Base-by-base conservation (phyloP, 2,113 vertebrate species). In the Synodontis membranacea region DNA sequence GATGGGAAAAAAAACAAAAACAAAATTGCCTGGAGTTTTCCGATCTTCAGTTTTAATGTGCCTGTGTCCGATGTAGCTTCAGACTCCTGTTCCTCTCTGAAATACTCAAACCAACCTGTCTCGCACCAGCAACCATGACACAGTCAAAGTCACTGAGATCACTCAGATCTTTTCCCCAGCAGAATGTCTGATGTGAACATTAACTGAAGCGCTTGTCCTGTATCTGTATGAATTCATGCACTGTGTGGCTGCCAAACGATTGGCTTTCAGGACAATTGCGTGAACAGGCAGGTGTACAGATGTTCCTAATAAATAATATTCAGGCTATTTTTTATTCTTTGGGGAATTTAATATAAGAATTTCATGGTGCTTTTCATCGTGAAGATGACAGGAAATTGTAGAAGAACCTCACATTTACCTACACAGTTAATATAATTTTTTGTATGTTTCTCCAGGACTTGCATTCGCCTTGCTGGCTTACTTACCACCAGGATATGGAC, bases 391-490 rank as follows among this genome's bases (percentile, higher is more conserved):
- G 25, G 2, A 25, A 44, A 74, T 23, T 48, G 28, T 48, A 74
- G 21, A 44, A 21, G 39, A 70, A 34, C 5, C 37, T 42, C 19
- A 70, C 7, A 70, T 23, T 48, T 52, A 31, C n/a, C n/a, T n/a
- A n/a, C n/a, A n/a, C n/a, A n/a, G n/a, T n/a, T 31, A 34, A 0
- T 39, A 58, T 23, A 23, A 39, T 56, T 80, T 37, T 37, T 37
- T 7, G 54, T 34, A 23, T 52, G 34, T 72, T 80, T 87, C 88
- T 50, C 91, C 78, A 99, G 98, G 98, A 81, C 92, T 99, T 21
- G 97, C 97, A 2, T 99, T 97, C 91, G 96, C 97, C 80, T 92
- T 99, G 84, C 92, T 99, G 88, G 98, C 96, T 72, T 96, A 93
- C 0, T 86, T 99, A 0, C 95, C 97, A 2, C 93, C 97, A 0